Evolutionary conservation across 2,888 invertebrate genomes (phyloP).

Genomic region (Gonocerus acuteangulatus): DNA sequence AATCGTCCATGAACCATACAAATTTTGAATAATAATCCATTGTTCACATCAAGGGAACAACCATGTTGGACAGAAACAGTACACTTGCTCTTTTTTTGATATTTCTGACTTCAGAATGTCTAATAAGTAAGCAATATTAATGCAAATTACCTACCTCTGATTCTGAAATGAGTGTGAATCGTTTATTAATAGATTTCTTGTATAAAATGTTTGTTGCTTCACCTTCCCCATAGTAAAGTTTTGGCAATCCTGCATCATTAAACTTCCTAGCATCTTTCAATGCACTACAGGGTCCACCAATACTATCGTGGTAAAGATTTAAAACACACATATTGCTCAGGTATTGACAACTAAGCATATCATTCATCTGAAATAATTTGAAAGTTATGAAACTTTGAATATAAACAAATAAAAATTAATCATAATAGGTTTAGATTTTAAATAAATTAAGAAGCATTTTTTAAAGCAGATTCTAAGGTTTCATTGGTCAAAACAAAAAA

Average conservation of each 20-base stretch:
- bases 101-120: too few species aligned
- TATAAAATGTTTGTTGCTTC: conserved; percentile 46
- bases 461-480: too few species aligned
- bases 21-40: too few species aligned
- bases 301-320: conserved; percentile 49
- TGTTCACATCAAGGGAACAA: too few species aligned
- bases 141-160: too few species aligned
- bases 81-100: too few species aligned
- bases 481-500: too few species aligned
- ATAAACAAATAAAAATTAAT: neutral
- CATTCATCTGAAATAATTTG: conserved; percentile 44
- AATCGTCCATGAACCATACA: too few species aligned
- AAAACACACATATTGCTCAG: conserved; percentile 61
- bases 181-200: conserved; percentile 45
- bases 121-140: too few species aligned
- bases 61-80: too few species aligned
- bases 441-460: too few species aligned
- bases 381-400: conserved; percentile 10
- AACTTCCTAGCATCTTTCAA: conserved; percentile 41
- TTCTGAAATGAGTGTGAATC: conserved; percentile 44
- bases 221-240: conserved; percentile 48
- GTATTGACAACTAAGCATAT: conserved; percentile 55
- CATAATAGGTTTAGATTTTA: too few species aligned
- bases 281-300: conserved; percentile 45
- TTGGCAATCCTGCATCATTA: conserved; percentile 34